These are phyloP conservation scores for Spondyliosoma cantharus DNA, from an alignment of 2,797 vertebrate genomes.

Conservation along the genomic window DNA sequence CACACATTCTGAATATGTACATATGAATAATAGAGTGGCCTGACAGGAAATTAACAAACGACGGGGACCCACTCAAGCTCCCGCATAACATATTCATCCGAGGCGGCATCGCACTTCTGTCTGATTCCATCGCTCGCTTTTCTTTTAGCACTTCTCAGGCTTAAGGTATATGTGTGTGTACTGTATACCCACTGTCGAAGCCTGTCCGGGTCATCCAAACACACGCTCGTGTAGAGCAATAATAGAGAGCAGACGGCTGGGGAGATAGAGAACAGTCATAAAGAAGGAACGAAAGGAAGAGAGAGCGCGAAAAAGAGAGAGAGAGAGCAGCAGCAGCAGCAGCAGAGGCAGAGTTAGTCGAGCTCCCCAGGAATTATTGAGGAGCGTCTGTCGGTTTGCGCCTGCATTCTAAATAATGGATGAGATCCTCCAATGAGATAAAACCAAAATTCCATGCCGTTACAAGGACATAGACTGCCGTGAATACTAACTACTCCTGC, in stretches of 20 bases:
- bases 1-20: slow-evolving; percentile 24
- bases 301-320: slow-evolving; percentile 4
- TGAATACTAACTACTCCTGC: slow-evolving; percentile 78
- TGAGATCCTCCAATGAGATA: slow-evolving; percentile 82
- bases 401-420: slow-evolving; percentile 81
- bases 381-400: slow-evolving; percentile 65
- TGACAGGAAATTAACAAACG: slow-evolving; percentile 53
- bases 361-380: slow-evolving; percentile 76
- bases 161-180: slow-evolving; percentile 22
- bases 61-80: slow-evolving; percentile 8
- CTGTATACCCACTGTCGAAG: slow-evolving; percentile 3
- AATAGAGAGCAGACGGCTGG: slow-evolving; percentile 14
- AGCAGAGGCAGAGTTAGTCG: slow-evolving; percentile 35
- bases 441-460: slow-evolving; percentile 71
- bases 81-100: slow-evolving; percentile 41
- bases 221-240: slow-evolving; percentile 17
- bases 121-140: slow-evolving; percentile 16
- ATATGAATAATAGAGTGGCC: slow-evolving; percentile 60
- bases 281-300: slow-evolving; percentile 2
- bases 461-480: slow-evolving; percentile 74
- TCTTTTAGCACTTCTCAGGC: slow-evolving; percentile 10
- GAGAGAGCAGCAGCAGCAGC: slow-evolving; percentile 17
- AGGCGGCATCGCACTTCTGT: slow-evolving; percentile 25
- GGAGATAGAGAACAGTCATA: slow-evolving; percentile 31
- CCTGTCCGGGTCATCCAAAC: slow-evolving; percentile 46